Evolutionary conservation across 2,113 vertebrate genomes (phyloP), one percentile per base, ranked within the genome.

Genomic region (Sinocyclocheilus grahami): DNA sequence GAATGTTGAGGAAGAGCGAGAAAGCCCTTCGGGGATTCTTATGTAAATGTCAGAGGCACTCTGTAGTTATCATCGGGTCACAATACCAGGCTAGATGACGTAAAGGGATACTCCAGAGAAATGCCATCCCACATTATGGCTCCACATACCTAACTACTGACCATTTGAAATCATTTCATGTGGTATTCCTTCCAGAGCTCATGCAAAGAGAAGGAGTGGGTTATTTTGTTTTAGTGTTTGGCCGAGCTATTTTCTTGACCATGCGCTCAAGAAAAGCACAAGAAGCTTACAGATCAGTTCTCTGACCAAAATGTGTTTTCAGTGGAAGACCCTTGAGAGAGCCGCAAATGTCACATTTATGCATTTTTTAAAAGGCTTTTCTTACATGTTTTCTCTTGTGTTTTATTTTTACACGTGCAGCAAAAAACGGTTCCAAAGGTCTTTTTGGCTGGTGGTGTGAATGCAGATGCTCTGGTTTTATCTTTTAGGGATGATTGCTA

Each of bases 41-140:
- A 65, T 51, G 63, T 67, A 82, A 82, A 82, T 69, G 80, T 51
- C 39, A 67, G 62, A 65, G 55, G 67, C 79, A 51, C 24, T 82
- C 14, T 22, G 9, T 3, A 39, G 13, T 39, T 82, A 33, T 82
- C 42, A 33, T 69, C n/a, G 2, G 80, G 63, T 46, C 80, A 67
- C n/a, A 82, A 82, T 10, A 46, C 39, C 3, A 13, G n/a, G 16
- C 42, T 69, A 53, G 24, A 3, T 48, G 76, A 58, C 30, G 9
- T 27, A 51, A 27, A 75, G 72, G 4, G 53, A 79, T 33, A 60
- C 18, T 27, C 37, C n/a, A 81, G 22, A 67, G 62, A 82, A 51
- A 69, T 82, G 63, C 51, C n/a, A 82, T 27, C 46, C 3, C 39
- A 48, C 3, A 20, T 69, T 67, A 48, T 22, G 24, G 9, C 9